Conservation (phyloP, 2,888 invertebrate genomes). For the Euphydryas editha region DNA sequence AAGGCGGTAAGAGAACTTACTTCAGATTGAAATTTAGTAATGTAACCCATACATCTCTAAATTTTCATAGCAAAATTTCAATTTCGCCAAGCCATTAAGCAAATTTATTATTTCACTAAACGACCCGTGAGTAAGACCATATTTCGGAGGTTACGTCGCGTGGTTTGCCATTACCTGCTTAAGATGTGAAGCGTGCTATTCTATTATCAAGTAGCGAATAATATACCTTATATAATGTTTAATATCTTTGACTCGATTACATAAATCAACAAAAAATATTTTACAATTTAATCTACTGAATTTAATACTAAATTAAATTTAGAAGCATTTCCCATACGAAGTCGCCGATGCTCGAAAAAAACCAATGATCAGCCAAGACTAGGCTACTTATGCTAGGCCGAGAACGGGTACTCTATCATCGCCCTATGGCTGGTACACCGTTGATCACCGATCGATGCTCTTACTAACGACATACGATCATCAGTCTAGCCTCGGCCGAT, state of each 20-base stretch:
- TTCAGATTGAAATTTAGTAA: background rate
- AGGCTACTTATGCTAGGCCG: no score
- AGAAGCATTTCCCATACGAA: no score
- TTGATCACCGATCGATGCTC: no score
- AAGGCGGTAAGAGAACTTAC: no score
- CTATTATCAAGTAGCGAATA: background rate
- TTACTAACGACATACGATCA: no score
- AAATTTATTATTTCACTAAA: conserved; percentile 29
- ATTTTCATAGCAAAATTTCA: conserved; percentile 22
- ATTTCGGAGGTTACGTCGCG: conserved; percentile 22
- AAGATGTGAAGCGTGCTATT: conserved; percentile 10
- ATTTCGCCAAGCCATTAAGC: conserved; percentile 28
- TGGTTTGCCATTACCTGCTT: conserved; percentile 18
- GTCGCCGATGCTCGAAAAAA: no score
- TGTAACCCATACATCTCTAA: background rate
- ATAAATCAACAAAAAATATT: background rate
- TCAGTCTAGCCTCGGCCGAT: no score
- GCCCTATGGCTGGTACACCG: no score
- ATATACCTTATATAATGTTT: background rate
- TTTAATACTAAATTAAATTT: no score
- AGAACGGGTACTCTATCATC: no score
- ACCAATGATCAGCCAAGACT: no score
- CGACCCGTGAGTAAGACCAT: conserved; percentile 25
- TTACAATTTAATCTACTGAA: no score
- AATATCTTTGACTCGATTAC: background rate